Percentiles rank a stretch among this genome's conserved stretches.
phyloP scores from a whole-genome alignment of 2,888 invertebrate genomes.

The Tipula unca region DNA sequence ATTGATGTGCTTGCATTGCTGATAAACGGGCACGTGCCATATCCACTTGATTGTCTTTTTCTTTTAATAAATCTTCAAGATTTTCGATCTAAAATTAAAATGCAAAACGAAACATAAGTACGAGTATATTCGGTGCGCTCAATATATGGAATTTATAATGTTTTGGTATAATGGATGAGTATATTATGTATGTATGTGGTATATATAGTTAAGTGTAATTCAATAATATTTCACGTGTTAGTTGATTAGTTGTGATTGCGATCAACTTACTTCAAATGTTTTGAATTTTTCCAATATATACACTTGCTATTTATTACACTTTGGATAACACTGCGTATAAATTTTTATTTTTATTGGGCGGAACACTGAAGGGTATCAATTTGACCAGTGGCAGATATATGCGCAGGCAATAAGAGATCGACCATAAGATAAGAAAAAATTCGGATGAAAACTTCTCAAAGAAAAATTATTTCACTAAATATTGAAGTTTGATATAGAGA shows the following conservation, averaged over 20 bases:
- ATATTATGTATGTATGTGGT: too few species aligned
- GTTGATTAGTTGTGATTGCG: neutral
- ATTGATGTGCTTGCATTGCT: conserved; percentile 91
- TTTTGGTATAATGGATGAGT: neutral
- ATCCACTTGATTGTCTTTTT: conserved; percentile 96
- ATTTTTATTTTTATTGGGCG: neutral
- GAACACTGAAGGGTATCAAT: neutral
- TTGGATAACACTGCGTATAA: neutral
- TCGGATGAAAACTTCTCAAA: too few species aligned
- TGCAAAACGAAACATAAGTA: neutral
- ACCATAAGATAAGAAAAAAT: too few species aligned
- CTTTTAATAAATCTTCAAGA: conserved; percentile 90
- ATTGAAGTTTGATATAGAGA: too few species aligned
- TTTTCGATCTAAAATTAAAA: conserved; percentile 74
- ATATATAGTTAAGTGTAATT: neutral
- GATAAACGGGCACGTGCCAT: conserved; percentile 84
- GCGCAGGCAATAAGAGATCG: too few species aligned
- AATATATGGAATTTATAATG: neutral
- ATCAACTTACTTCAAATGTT: neutral
- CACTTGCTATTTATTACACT: neutral
- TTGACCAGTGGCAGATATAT: neutral
- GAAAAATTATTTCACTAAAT: too few species aligned
- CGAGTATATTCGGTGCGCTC: neutral
- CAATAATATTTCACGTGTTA: neutral
- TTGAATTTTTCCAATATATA: neutral